Conservation (phyloP, 1,140 invertebrate species). For the Drosophila nikananu region DNA sequence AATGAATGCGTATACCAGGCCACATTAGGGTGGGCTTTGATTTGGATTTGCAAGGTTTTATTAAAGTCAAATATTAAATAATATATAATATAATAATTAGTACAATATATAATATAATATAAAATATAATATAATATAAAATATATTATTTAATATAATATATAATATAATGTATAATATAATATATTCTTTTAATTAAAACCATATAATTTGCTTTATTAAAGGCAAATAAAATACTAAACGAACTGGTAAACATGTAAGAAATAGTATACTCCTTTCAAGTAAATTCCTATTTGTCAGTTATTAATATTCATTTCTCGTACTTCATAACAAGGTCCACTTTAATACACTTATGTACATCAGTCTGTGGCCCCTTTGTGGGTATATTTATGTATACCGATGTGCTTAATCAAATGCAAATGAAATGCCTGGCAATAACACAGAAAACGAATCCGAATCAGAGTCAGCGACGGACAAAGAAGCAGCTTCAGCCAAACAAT, state of each 20-base stretch:
- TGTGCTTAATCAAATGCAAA: slow-evolving; percentile 66
- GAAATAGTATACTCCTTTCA: background rate
- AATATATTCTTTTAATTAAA: too few species aligned
- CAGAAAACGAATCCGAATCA: background rate
- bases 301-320: too few species aligned
- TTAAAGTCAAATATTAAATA: too few species aligned
- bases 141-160: too few species aligned
- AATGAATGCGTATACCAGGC: background rate
- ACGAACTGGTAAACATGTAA: accelerated
- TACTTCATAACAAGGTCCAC: background rate
- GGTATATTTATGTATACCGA: background rate
- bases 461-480: background rate
- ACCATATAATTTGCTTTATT: background rate
- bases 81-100: too few species aligned
- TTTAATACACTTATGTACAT: background rate
- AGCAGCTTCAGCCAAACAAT: background rate
- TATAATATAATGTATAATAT: too few species aligned
- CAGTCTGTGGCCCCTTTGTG: background rate
- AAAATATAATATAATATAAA: too few species aligned
- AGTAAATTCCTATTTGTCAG: background rate
- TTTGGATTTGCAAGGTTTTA: too few species aligned
- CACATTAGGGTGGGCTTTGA: background rate
- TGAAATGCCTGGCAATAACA: slow-evolving; percentile 54
- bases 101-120: too few species aligned
- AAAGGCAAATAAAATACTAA: background rate